Evolutionary conservation across 2,113 vertebrate species (phyloP).

Genomic region (Pavo muticus): DNA sequence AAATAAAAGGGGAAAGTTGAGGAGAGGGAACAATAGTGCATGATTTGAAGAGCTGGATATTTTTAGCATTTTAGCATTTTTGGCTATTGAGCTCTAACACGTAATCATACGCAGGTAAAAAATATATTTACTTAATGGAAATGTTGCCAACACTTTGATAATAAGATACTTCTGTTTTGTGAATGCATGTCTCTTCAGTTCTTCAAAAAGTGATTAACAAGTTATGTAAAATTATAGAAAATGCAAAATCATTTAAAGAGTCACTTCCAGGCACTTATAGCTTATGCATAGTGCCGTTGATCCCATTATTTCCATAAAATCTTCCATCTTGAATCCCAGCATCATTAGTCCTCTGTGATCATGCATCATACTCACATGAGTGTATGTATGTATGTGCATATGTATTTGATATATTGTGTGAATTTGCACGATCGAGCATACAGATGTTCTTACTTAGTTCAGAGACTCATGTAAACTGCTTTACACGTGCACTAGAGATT

Average conservation of each 20-base stretch:
- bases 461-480: neutral
- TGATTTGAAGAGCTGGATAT: neutral
- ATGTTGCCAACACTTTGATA: neutral
- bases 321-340: neutral
- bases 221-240: neutral
- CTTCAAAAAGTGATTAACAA: neutral
- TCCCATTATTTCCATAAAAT: neutral
- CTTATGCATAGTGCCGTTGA: neutral
- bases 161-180: neutral
- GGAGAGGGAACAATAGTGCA: neutral
- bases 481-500: neutral
- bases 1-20: conserved; percentile 15
- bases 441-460: neutral
- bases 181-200: neutral
- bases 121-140: neutral
- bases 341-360: neutral
- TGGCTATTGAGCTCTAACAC: neutral
- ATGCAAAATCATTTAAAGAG: neutral
- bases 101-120: neutral
- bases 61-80: conserved; percentile 21
- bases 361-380: neutral
- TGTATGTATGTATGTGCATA: neutral
- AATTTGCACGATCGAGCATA: neutral
- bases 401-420: neutral
- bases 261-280: neutral